Evolutionary conservation across 2,888 invertebrate genomes (phyloP), one percentile per base, ranked within the genome.

Genomic region (Teleogryllus oceanicus): DNA sequence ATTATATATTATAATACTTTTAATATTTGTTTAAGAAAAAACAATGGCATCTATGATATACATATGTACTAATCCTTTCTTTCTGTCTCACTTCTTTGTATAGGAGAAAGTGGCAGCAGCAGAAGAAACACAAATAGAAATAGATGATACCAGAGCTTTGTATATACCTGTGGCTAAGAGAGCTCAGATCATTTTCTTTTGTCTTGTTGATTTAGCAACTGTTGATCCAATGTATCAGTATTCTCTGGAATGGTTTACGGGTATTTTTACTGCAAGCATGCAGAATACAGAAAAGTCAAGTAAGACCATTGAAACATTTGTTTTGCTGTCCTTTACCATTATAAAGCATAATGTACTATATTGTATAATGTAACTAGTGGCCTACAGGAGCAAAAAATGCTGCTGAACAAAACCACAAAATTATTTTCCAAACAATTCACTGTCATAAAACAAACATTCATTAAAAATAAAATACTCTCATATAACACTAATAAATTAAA

Each of bases 161-260:
- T 97, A 97, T 86, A 92, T 94, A 78, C 94, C 96, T 0, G 96
- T 97, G 0, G 96, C 97, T 0, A 91, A 93, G 79, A 92, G 96
- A 82, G 95, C 95, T 0, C 94, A 96, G 83, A 93, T 96, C 82
- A 87, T 97, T 76, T 97, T 95, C 88, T 96, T 97, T 88, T 96
- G 96, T 78, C 90, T 96, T 16, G 92, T 93, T 0, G 96, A 96
- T 85, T 89, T 97, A 85, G 93, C 96, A 75, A 93, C 92, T 84
- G 93, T 97, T 49, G 96, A 97, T 87, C 96, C 96, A 18, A 97
- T 97, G 97, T 97, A 97, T 87, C 97, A 97, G 87, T 97, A 96
- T 87, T 97, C 97, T 0, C 89, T 97, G 21, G 94, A 94, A 85
- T 97, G 97, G 97, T 97, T 96, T 86, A 92, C 96, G 84, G 91